phyloP scores from a whole-genome alignment of 2,113 vertebrate genomes.

The Ictalurus furcatus region DNA sequence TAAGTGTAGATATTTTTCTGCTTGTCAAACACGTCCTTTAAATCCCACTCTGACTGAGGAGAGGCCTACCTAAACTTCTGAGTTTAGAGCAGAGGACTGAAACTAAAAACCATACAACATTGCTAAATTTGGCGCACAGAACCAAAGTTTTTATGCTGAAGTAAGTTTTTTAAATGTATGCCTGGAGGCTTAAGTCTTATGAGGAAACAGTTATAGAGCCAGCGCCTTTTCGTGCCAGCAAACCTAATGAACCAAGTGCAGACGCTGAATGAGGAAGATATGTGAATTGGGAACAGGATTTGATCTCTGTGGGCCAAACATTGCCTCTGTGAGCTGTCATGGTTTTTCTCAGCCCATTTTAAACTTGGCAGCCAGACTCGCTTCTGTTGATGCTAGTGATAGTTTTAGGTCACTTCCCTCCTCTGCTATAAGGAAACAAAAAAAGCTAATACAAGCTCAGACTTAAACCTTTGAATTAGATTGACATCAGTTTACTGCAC shows the following conservation, averaged over 20 bases:
- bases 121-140: slow-evolving; percentile 29
- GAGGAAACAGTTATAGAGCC: slow-evolving; percentile 17
- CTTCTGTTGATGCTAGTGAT: slow-evolving; percentile 36
- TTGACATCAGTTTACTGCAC: neutral
- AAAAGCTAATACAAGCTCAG: neutral
- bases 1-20: neutral
- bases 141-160: slow-evolving; percentile 16
- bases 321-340: slow-evolving; percentile 12
- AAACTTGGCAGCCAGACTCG: slow-evolving; percentile 7
- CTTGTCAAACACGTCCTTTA: neutral
- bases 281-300: slow-evolving; percentile 30
- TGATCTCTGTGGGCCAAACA: slow-evolving; percentile 22
- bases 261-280: slow-evolving; percentile 26
- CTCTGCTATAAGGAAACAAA: neutral
- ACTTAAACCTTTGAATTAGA: neutral
- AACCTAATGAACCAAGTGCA: slow-evolving; percentile 31
- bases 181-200: slow-evolving; percentile 4
- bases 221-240: neutral
- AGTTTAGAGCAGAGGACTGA: neutral
- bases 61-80: neutral
- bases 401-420: slow-evolving; percentile 30
- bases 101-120: slow-evolving; percentile 7
- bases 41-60: neutral
- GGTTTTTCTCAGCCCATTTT: slow-evolving; percentile 35
- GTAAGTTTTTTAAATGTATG: slow-evolving; percentile 18